Conservation (phyloP, 2,113 vertebrate species). For the Phalacrocorax brasilianus region DNA sequence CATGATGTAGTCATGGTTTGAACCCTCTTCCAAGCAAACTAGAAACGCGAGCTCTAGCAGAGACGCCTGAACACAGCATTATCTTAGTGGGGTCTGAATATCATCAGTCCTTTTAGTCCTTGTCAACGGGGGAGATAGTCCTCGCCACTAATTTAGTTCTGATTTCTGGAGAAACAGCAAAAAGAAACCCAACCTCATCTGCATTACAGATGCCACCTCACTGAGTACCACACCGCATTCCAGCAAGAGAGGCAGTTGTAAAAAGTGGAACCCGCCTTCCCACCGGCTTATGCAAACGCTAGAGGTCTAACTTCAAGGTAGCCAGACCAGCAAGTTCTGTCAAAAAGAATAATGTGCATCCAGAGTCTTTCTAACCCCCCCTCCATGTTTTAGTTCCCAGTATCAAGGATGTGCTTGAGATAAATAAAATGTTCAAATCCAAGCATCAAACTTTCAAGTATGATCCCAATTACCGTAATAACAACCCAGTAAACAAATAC, state of each 20-base stretch:
- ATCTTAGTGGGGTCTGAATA: background rate
- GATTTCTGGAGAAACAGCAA: background rate
- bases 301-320: background rate
- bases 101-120: background rate
- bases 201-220: accelerated
- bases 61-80: background rate
- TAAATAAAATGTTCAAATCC: background rate
- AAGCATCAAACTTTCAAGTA: background rate
- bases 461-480: background rate
- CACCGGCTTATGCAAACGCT: background rate
- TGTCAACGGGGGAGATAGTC: background rate
- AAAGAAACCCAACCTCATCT: background rate
- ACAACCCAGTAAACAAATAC: background rate
- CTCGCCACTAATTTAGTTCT: background rate
- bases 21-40: background rate
- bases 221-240: accelerated
- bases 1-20: accelerated
- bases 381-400: background rate
- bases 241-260: background rate
- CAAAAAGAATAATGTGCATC: background rate
- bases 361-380: background rate
- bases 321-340: background rate
- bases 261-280: background rate
- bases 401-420: background rate
- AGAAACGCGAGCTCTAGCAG: background rate